Evolutionary conservation across 2,888 invertebrate genomes (phyloP).

Genomic region (Meteorus colon): DNA sequence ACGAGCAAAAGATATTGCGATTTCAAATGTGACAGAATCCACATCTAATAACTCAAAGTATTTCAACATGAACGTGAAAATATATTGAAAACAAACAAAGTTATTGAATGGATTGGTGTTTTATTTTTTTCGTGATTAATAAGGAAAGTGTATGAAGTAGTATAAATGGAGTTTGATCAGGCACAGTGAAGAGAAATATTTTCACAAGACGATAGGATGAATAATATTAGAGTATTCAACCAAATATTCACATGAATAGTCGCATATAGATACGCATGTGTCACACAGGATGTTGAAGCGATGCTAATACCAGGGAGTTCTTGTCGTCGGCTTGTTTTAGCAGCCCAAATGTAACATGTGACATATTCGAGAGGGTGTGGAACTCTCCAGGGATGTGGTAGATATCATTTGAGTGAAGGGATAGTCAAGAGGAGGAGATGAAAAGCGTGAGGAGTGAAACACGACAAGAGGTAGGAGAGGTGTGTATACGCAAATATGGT

Average conservation of each 20-base stretch:
- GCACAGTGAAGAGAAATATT: not conserved
- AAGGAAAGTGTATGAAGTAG: not conserved
- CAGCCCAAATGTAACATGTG: conserved; percentile 46
- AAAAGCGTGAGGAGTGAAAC: not conserved
- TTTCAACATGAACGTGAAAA: not conserved
- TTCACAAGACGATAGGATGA: not conserved
- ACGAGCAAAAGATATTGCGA: not conserved
- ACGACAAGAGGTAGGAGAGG: conserved; percentile 31
- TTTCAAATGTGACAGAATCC: too few relatives aligned
- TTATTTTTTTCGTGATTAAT: not conserved
- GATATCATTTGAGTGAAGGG: conserved; percentile 33
- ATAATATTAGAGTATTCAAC: not conserved
- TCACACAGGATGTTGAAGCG: conserved; percentile 10
- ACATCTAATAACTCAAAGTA: too few relatives aligned
- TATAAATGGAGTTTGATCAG: conserved; percentile 6
- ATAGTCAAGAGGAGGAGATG: conserved; percentile 31
- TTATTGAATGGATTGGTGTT: not conserved
- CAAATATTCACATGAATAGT: not conserved
- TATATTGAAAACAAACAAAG: not conserved
- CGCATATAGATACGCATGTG: conserved; percentile 1
- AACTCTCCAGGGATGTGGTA: conserved; percentile 33
- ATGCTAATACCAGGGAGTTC: conserved; percentile 49
- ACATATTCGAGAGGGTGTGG: conserved; percentile 47
- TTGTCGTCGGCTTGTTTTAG: conserved; percentile 51
- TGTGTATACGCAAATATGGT: conserved; percentile 54